phyloP scores from a whole-genome alignment of 2,888 invertebrate genomes.

The Chloromyia formosa region DNA sequence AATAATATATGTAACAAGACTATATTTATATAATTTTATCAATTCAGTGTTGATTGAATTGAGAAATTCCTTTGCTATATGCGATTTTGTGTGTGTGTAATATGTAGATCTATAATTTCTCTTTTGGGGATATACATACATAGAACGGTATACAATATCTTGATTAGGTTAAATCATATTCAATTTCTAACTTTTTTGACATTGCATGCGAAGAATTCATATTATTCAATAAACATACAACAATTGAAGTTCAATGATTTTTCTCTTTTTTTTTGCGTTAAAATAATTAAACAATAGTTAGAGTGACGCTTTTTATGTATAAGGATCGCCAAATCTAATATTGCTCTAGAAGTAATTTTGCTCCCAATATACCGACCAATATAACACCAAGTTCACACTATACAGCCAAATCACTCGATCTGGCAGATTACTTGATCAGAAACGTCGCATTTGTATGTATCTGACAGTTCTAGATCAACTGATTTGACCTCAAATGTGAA shows the following conservation, averaged over 20 bases:
- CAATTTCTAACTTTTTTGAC: background rate
- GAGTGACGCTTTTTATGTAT: slow-evolving; percentile 28
- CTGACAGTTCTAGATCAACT: no score
- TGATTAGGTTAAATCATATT: slow-evolving; percentile 13
- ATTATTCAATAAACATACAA: slow-evolving; percentile 25
- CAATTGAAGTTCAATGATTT: slow-evolving; percentile 29
- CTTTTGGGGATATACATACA: slow-evolving; percentile 21
- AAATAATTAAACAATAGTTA: slow-evolving; percentile 37
- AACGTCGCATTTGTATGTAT: no score
- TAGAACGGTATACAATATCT: slow-evolving; percentile 26
- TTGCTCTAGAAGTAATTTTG: slow-evolving; percentile 42
- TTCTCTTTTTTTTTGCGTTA: slow-evolving; percentile 6
- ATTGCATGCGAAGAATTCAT: slow-evolving; percentile 17
- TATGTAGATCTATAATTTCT: background rate
- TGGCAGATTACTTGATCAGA: no score
- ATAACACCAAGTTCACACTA: no score
- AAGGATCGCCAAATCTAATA: slow-evolving; percentile 26
- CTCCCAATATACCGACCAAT: slow-evolving; percentile 42
- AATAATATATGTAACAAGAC: slow-evolving; percentile 33
- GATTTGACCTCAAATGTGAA: no score
- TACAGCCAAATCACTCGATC: no score
- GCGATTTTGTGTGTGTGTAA: background rate
- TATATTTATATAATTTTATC: slow-evolving; percentile 22
- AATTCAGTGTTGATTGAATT: slow-evolving; percentile 33
- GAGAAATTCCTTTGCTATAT: slow-evolving; percentile 43